Base-by-base conservation (phyloP, 2,797 vertebrate species). In the Triplophysa yarkandensis region DNA sequence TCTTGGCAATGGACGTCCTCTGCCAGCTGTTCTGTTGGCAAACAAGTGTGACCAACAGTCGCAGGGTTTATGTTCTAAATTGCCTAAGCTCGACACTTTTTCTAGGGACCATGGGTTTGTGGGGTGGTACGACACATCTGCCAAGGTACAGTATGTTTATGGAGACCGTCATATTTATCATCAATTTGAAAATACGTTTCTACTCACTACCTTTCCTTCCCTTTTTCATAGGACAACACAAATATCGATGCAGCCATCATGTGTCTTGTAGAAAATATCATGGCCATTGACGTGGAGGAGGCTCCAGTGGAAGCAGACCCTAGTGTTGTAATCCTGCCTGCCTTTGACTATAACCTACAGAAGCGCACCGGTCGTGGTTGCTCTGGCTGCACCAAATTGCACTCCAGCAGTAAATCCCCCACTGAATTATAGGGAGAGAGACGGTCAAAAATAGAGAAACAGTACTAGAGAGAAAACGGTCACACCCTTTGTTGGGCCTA, bases 11-110 rank as follows among this genome's bases (percentile, higher is more conserved):
- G 93, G 93, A 6, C 87, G 84, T 46, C 85, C 90, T 0, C 89
- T 94, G 30, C 93, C 93, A 4, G 85, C 85, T 0, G 90, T 94
- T 4, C 86, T 94, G 4, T 63, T 94, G 79, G 93, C 91, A 23
- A 94, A 94, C 77, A 94, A 94, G 78, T 90, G 88, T 43, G 93
- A 94, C 86, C 92, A 94, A 75, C 78, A 83, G 17, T 82, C 65
- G 0, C 81, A 86, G 0, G 89, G 88, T 21, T 80, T 93, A 72
- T 90, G 89, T 66, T 85, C 90, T 23, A 91, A 89, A 67, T 78
- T 91, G 41, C 92, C 90, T 77, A 92, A 90, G 78, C 74, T 94
- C 81, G 91, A 94, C 66, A 88, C 68, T 34, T 92, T 92, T 79
- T 88, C 89, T 32, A 81, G 61, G 19, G 89, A 93, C 9, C 86